Conservation (phyloP, 2,888 invertebrate genomes). For the Alloplasta piceator region DNA sequence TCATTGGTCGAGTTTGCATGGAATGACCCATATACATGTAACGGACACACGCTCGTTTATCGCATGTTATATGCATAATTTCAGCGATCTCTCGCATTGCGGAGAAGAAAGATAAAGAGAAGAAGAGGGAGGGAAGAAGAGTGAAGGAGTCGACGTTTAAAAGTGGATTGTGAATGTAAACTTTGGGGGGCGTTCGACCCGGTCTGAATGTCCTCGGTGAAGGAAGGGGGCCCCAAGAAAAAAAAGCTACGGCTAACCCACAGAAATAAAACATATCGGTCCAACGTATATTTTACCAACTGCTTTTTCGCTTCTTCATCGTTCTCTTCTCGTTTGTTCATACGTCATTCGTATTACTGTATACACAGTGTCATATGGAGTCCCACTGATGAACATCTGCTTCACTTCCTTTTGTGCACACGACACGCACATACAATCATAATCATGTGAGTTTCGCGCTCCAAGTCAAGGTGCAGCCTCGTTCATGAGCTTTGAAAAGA, state of each 20-base stretch:
- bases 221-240: constrained; percentile 2
- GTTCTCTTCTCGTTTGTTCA: constrained; percentile 12
- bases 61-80: constrained; percentile 23
- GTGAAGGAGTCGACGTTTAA: neutral
- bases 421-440: neutral
- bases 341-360: constrained; percentile 13
- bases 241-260: neutral
- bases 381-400: constrained; percentile 56
- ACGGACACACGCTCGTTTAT: constrained; percentile 57
- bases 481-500: constrained; percentile 25
- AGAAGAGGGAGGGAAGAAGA: no score
- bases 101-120: constrained; percentile 18
- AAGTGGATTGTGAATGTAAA: constrained; percentile 35
- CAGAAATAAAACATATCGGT: constrained; percentile 31
- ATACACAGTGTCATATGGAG: constrained; percentile 9
- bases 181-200: constrained; percentile 19
- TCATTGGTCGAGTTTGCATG: no score
- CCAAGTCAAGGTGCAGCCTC: constrained; percentile 42
- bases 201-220: constrained; percentile 11
- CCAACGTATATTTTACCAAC: constrained; percentile 39
- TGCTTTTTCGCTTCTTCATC: constrained; percentile 23
- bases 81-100: constrained; percentile 1
- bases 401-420: constrained; percentile 24
- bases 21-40: constrained; percentile 41
- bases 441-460: constrained; percentile 1